Conservation (phyloP, 1,140 invertebrate genomes). For the Cyrtorhinus lividipennis region DNA sequence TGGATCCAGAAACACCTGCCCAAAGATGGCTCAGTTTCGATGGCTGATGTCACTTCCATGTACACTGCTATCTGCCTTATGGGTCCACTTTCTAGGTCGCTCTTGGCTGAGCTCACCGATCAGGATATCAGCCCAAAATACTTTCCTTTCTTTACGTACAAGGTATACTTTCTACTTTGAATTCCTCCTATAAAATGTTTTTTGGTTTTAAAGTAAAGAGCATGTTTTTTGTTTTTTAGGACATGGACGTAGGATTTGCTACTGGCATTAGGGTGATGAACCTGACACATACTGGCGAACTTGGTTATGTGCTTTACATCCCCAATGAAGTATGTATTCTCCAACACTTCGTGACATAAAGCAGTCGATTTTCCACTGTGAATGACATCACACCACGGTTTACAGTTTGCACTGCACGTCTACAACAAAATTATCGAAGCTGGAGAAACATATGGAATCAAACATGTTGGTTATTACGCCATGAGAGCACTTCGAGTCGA, state of each 20-base stretch:
- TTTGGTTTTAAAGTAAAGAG: no score
- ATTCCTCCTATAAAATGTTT: no score
- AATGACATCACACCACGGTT: no score
- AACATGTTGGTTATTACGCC: slow-evolving; percentile 88
- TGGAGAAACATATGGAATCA: slow-evolving; percentile 81
- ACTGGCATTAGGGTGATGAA: slow-evolving; percentile 89
- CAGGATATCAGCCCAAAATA: slow-evolving; percentile 72
- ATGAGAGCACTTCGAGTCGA: slow-evolving; percentile 83
- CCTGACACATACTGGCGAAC: slow-evolving; percentile 91
- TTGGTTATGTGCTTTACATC: slow-evolving; percentile 94
- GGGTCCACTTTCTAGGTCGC: slow-evolving; percentile 77
- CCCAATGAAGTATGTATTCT: slow-evolving; percentile 68
- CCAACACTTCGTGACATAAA: background rate
- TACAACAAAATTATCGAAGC: slow-evolving; percentile 78
- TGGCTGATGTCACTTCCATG: slow-evolving; percentile 90
- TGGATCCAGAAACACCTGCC: slow-evolving; percentile 84
- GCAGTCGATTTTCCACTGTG: slow-evolving; percentile 1
- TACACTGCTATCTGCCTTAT: slow-evolving; percentile 96
- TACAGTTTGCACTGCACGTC: slow-evolving; percentile 86
- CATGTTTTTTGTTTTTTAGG: slow-evolving; percentile 36
- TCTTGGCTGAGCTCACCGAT: slow-evolving; percentile 85
- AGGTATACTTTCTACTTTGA: no score
- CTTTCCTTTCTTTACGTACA: slow-evolving; percentile 91
- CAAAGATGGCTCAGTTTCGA: slow-evolving; percentile 54
- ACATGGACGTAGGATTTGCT: slow-evolving; percentile 83